Base-by-base conservation (phyloP, 2,888 invertebrate genomes). In the Callinectes sapidus region DNA sequence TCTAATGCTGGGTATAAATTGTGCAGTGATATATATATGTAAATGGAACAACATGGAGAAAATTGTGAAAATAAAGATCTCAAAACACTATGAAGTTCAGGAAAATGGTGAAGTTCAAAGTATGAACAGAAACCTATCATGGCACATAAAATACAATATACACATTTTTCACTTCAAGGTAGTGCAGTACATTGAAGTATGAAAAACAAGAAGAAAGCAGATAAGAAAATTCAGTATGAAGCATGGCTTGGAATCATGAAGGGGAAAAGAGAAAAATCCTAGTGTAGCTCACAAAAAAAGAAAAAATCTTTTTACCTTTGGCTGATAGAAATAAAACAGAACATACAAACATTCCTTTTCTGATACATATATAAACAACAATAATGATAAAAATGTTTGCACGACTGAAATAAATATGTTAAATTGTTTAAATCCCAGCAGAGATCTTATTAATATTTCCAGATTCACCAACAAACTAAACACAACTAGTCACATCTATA, bases 11-110 rank as follows among this genome's bases (percentile, higher is more conserved):
- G 81, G 89, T 55, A 90, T 89, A 91, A 89, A 93, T 91, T 93
- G 91, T 93, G 91, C 92, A 85, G 66, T 90, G 89, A 93, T 87
- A 92, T 89, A 91, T 88, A 91, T 91, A 85, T 71, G 89, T 39
- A 89, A 81, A 92, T 85, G 66, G 85, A 92, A 54, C 48, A 42
- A 42, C 87, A 91, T 91, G 66, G 48, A 91, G 71, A n/a, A 91
- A n/a, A 89, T 85, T 92, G 86, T 85, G 91, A 89, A 93, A 89
- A 93, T 81, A 88, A 81, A 32, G 55, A 66, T 87, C 28, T 71
- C 87, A 87, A 90, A 92, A 92, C 85, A 71, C 86, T 61, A 86
- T 92, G 89, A 87, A 91, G 87, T 71, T 91, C 92, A 85, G 89
- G 54, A 88, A 61, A 77, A 90, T 66, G 71, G n/a, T 71, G 87